phyloP scores from a whole-genome alignment of 2,888 invertebrate species.

The Argynnis bischoffii region DNA sequence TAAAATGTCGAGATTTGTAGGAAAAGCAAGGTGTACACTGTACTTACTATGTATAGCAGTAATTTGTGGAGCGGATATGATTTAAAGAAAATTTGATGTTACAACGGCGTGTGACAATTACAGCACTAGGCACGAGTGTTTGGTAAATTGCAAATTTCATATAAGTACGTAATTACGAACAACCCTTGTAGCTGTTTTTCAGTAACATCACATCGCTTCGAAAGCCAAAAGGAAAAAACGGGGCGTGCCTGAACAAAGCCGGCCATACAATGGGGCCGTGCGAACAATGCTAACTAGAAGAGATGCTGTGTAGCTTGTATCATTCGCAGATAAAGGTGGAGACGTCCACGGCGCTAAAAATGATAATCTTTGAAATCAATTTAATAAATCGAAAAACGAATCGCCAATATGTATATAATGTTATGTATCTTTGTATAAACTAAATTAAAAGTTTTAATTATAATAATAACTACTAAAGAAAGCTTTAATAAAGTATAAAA shows the following conservation, averaged over 20 bases:
- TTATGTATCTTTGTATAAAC: too few species aligned
- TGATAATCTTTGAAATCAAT: slow-evolving; percentile 12
- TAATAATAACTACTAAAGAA: too few species aligned
- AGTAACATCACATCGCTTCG: slow-evolving; percentile 62
- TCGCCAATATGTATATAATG: too few species aligned
- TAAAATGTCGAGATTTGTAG: too few species aligned
- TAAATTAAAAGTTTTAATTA: too few species aligned
- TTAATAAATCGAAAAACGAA: not conserved
- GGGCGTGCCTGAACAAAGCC: slow-evolving; percentile 78
- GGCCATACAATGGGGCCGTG: slow-evolving; percentile 65
- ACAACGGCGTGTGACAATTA: slow-evolving; percentile 17
- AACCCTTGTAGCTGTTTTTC: slow-evolving; percentile 54
- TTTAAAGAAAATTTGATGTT: slow-evolving; percentile 7
- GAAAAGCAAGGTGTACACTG: slow-evolving; percentile 1
- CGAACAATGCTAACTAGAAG: slow-evolving; percentile 78
- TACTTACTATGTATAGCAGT: slow-evolving; percentile 6
- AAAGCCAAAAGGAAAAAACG: slow-evolving; percentile 74
- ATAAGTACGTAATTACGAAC: slow-evolving; percentile 45
- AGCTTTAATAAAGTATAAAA: too few species aligned
- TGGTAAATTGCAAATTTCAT: slow-evolving; percentile 31
- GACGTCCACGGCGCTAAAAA: slow-evolving; percentile 16
- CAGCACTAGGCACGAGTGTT: slow-evolving; percentile 18
- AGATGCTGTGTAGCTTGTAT: slow-evolving; percentile 66
- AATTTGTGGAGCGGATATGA: slow-evolving; percentile 5
- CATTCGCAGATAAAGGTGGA: slow-evolving; percentile 71